Percentiles rank a stretch among this genome's conserved stretches.
Conservation (phyloP, 2,797 vertebrate species). For the Tauraco hartlaubi region DNA sequence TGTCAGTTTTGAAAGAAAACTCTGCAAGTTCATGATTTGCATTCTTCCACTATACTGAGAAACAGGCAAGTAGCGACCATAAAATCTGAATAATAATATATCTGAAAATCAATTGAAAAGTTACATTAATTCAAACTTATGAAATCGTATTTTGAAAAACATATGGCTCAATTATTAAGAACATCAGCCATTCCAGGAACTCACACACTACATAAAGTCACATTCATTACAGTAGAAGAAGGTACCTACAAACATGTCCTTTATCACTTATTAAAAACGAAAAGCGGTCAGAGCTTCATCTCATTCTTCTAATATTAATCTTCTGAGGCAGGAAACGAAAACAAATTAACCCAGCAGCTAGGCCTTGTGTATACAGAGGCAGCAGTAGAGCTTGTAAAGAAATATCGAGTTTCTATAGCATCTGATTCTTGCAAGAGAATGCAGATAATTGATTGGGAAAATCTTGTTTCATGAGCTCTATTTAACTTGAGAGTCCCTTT, state of each 20-base stretch:
- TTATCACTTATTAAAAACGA: neutral
- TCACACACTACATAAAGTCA: accelerated
- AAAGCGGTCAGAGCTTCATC: neutral
- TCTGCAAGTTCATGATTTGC: neutral
- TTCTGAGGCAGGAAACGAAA: neutral
- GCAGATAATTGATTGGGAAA: neutral
- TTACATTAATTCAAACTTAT: neutral
- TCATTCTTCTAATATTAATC: neutral
- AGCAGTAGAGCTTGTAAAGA: neutral
- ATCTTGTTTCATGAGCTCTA: neutral
- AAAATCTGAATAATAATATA: neutral
- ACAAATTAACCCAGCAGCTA: neutral
- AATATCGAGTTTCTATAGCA: neutral
- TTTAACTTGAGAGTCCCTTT: neutral
- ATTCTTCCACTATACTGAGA: neutral
- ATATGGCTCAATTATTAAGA: neutral
- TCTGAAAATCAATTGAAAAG: neutral
- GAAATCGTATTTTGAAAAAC: neutral
- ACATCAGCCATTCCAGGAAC: neutral
- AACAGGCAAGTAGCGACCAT: neutral
- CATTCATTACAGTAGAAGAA: neutral
- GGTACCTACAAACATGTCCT: neutral
- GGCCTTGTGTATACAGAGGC: neutral
- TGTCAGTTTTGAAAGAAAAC: neutral
- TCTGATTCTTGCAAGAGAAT: neutral